phyloP scores from a whole-genome alignment of 2,113 vertebrate genomes.

The Climacteris rufus region DNA sequence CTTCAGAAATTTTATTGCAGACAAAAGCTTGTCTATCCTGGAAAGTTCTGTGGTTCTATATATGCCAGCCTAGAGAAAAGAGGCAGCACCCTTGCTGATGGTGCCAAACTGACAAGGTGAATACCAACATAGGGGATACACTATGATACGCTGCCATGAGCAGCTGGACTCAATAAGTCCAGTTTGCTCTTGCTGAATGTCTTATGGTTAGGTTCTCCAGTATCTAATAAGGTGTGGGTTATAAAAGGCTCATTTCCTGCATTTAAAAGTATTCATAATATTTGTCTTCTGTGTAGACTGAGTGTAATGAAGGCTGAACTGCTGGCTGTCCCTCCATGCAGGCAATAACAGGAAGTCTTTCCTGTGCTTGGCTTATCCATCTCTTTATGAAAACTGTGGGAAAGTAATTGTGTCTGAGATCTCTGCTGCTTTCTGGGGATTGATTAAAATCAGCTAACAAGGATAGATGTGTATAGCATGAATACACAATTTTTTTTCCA shows the following conservation, averaged over 20 bases:
- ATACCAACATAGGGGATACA: neutral
- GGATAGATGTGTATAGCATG: neutral
- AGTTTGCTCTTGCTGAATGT: neutral
- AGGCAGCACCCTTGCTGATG: neutral
- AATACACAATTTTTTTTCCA: neutral
- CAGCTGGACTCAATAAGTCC: neutral
- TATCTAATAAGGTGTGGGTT: neutral
- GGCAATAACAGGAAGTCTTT: constrained; percentile 37
- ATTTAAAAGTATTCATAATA: neutral
- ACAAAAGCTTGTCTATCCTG: neutral
- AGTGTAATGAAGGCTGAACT: neutral
- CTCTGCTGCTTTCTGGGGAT: neutral
- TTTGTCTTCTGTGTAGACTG: neutral
- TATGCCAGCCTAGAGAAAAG: neutral
- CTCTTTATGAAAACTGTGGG: constrained; percentile 8
- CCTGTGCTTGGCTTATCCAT: neutral
- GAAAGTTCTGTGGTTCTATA: neutral
- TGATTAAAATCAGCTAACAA: constrained; percentile 21
- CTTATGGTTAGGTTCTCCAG: neutral
- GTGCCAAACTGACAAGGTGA: neutral
- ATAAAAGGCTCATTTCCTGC: neutral
- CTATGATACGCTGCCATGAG: rapidly evolving
- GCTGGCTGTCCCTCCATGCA: neutral
- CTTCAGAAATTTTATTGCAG: neutral
- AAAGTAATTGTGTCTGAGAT: constrained; percentile 17